Percentiles rank a stretch among this genome's conserved stretches.
phyloP scores from a whole-genome alignment of 2,797 vertebrate species.

The Sebastes itinus region DNA sequence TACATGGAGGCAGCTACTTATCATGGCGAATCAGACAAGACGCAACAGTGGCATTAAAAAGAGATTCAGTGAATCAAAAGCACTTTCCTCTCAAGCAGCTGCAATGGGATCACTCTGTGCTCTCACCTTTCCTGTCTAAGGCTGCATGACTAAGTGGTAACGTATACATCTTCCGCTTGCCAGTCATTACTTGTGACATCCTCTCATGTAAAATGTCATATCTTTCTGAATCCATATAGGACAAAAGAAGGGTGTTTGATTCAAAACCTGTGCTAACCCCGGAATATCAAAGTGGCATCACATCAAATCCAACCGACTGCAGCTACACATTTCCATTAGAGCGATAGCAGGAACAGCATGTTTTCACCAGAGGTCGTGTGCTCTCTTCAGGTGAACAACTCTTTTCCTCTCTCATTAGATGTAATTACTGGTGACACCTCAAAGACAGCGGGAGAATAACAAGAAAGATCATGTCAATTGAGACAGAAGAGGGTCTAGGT shows the following conservation, averaged over 20 bases:
- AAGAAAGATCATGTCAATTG: conserved; percentile 39
- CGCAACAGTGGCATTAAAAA: conserved; percentile 22
- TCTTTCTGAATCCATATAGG: conserved; percentile 4
- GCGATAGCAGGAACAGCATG: conserved; percentile 28
- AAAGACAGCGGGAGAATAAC: conserved; percentile 55
- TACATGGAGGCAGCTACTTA: conserved; percentile 8
- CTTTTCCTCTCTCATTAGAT: conserved; percentile 66
- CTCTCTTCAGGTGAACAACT: conserved; percentile 65
- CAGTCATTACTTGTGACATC: conserved; percentile 34
- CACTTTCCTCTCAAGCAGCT: conserved; percentile 17
- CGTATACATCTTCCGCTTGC: conserved; percentile 6
- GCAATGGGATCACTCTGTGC: conserved; percentile 10
- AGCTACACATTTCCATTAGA: conserved; percentile 49
- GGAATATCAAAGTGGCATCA: conserved; percentile 41
- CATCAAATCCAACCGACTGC: conserved; percentile 28
- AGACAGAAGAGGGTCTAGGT: conserved; percentile 28
- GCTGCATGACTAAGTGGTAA: conserved; percentile 10
- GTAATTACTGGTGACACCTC: conserved; percentile 70
- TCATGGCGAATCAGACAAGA: conserved; percentile 17
- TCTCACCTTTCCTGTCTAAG: conserved; percentile 5
- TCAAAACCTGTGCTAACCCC: not conserved
- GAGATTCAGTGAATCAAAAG: conserved; percentile 21
- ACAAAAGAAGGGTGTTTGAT: conserved; percentile 21
- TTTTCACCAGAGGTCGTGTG: conserved; percentile 59
- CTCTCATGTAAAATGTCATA: conserved; percentile 11